Percentiles rank a stretch among this genome's conserved stretches.
Conservation (phyloP, 2,797 vertebrate species). For the Poecile montanus region DNA sequence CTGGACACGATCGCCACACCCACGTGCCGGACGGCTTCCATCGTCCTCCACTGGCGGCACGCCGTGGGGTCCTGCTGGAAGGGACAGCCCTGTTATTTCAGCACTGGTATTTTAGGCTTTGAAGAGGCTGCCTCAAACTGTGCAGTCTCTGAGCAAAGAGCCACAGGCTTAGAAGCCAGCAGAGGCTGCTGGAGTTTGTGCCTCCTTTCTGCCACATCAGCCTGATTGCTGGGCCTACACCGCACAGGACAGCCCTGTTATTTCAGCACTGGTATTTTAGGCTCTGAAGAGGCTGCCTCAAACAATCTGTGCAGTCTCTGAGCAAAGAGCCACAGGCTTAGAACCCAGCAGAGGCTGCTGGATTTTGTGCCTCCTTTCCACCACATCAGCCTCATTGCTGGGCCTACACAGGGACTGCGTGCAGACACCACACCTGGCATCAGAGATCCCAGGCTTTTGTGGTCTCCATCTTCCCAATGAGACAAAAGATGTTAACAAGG, state of each 20-base stretch:
- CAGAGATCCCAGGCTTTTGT: not conserved
- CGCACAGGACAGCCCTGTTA: not conserved
- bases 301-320: not conserved
- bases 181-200: not conserved
- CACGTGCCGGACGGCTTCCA: constrained; percentile 90
- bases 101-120: fast-evolving
- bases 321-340: not conserved
- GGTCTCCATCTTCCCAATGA: not conserved
- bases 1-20: constrained; percentile 96
- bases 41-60: constrained; percentile 84
- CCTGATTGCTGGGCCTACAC: not conserved
- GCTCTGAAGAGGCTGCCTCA: not conserved
- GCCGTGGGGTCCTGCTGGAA: constrained; percentile 77
- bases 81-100: not conserved
- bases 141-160: not conserved
- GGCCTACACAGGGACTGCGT: not conserved
- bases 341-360: not conserved
- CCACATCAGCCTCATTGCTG: not conserved
- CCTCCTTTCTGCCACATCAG: not conserved
- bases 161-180: not conserved
- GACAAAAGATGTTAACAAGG: not conserved
- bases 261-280: fast-evolving
- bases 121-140: not conserved
- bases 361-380: not conserved
- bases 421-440: not conserved